Evolutionary conservation across 2,888 invertebrate species (phyloP), one percentile per base, ranked within the genome.

Genomic region (Alentia gelatinosa): DNA sequence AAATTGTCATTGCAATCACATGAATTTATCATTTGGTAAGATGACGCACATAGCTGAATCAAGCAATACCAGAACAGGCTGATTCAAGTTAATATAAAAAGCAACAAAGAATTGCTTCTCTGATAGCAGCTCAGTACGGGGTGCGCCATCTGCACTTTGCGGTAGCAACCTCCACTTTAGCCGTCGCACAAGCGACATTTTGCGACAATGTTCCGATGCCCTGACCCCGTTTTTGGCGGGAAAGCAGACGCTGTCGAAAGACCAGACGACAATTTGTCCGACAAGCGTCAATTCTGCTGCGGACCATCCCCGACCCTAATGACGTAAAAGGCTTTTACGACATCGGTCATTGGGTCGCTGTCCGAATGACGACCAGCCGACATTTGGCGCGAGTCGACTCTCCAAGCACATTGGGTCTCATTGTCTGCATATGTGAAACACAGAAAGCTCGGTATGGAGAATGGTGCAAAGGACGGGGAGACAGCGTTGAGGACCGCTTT

Each of bases 191-290:
- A 30, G 30, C 68, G 79, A 79, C 79, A 79, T 79, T 37, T 39
- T 9, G 9, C 26, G 12, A 74, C 30, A 26, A 33, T 30, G 74
- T 74, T 33, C 74, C n/a, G 26, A 74, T 74, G 74, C 74, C 74
- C 74, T 74, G 74, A 74, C 74, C 74, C 26, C 23, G 79, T 3
- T 79, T 37, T 79, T 39, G 79, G 79, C 79, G 79, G 79, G 79
- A 79, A 79, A 39, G 39, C 35, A 39, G 3, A 79, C 37, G 79
- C 79, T 79, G 79, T 79, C 79, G 37, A 39, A 35, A 15, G 39
- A 35, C 37, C 79, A 79, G 79, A 79, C 79, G 37, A 79, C 79
- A 79, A 79, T 79, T 79, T 79, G 79, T 79, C 79, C 26, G 79
- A 79, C 79, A 79, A 79, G 39, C 39, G 39, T 19, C 79, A 79